These are phyloP conservation scores for Theodoxus fluviatilis DNA, from an alignment of 2,888 invertebrate species.

Conservation along the genomic window DNA sequence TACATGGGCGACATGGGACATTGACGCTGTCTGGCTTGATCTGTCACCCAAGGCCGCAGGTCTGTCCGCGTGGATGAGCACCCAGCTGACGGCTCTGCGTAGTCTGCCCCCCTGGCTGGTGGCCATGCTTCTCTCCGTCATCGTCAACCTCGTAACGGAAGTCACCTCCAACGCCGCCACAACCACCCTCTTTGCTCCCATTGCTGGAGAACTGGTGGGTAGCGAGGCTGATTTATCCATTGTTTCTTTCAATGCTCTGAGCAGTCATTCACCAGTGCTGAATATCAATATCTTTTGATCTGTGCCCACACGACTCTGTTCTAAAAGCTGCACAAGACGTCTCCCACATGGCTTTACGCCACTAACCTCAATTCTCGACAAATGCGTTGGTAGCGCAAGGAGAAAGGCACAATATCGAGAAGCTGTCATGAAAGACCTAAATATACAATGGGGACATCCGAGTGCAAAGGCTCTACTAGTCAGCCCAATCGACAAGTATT, in stretches of 20 bases:
- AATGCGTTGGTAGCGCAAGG: no score
- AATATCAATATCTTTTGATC: no score
- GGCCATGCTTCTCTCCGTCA: constrained; percentile 38
- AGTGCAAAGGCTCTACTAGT: no score
- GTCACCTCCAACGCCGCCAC: constrained; percentile 51
- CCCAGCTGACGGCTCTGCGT: constrained; percentile 37
- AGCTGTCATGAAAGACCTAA: no score
- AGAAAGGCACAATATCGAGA: no score
- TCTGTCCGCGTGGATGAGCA: constrained; percentile 44
- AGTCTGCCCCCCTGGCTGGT: constrained; percentile 38
- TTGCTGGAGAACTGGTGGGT: constrained; percentile 45
- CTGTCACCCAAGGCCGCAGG: constrained; percentile 47
- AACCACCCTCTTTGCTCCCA: constrained; percentile 48
- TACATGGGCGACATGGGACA: no score
- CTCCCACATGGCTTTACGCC: neutral
- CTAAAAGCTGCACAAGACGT: neutral
- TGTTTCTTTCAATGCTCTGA: no score
- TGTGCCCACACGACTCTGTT: neutral
- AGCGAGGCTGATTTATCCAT: neutral
- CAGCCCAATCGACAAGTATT: no score
- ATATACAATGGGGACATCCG: no score
- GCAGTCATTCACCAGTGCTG: no score
- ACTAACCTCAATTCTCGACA: no score
- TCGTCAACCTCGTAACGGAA: constrained; percentile 46
- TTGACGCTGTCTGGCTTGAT: no score